phyloP scores from a whole-genome alignment of 2,888 invertebrate species.

The Agriotes lineatus region DNA sequence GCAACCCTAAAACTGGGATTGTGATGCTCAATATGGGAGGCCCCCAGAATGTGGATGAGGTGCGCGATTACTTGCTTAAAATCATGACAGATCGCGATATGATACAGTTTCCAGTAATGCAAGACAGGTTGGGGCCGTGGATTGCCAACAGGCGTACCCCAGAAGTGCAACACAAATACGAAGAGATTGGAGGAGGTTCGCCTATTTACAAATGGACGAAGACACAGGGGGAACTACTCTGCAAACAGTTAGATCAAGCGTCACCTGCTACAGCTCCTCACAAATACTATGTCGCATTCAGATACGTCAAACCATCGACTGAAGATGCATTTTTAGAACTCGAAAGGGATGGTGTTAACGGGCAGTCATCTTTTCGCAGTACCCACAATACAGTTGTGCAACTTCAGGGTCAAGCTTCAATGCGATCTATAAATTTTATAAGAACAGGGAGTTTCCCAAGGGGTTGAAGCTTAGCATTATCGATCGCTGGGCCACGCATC shows the following conservation, averaged over 20 bases:
- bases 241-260: conserved; percentile 80
- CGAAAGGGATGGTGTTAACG: conserved; percentile 85
- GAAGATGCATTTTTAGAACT: conserved; percentile 83
- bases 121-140: conserved; percentile 88
- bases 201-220: conserved; percentile 96
- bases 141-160: conserved; percentile 90
- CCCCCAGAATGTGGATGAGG: conserved; percentile 85
- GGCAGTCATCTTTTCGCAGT: conserved; percentile 93
- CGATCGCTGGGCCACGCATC: conserved; percentile 93
- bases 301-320: conserved; percentile 92
- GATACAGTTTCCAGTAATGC: conserved; percentile 89
- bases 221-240: conserved; percentile 85
- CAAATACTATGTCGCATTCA: conserved; percentile 93
- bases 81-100: conserved; percentile 97
- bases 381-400: conserved; percentile 97
- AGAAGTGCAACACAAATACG: conserved; percentile 90
- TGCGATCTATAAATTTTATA: conserved; percentile 86
- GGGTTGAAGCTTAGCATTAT: conserved; percentile 86
- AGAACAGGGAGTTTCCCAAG: conserved; percentile 65
- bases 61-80: conserved; percentile 85
- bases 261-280: conserved; percentile 91
- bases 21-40: conserved; percentile 98
- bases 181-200: conserved; percentile 95
- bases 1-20: conserved; percentile 84
- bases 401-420: conserved; percentile 97